Base-by-base conservation (phyloP, 53 echinoderm and acorn worm species). In the Temnopleurus reevesii region DNA sequence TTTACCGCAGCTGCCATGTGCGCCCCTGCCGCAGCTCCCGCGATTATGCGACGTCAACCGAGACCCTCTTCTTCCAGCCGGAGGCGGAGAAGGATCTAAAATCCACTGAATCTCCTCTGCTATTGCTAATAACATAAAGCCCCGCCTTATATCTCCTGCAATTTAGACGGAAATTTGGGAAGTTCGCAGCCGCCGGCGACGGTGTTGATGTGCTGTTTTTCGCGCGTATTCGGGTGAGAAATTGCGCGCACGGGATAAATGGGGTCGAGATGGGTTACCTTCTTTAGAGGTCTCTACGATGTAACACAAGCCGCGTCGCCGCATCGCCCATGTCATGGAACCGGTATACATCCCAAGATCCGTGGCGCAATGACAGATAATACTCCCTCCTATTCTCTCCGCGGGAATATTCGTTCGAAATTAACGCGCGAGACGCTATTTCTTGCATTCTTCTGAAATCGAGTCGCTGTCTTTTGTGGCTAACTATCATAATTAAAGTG, bases 111-210 rank as follows among this genome's bases (percentile, higher is more conserved):
- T 83, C 83, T 55, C 83, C 36, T 83, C 83, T 54, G 35, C 55
- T 53, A 83, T 83, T 53, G 83, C 83, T 83, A 83, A 83, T 83
- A 83, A 85, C 85, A 59, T 25, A 59, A 85, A 85, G 60, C 85
- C 85, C 85, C 59, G 60, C 85, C 85, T 60, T 85, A 59, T 60
- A 85, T 85, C 46, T 85, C 60, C 59, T 85, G 85, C 85, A 85
- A 85, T 85, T 59, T 60, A 85, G 85, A 85, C 85, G 85, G 83
- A 83, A 85, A 60, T 60, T 85, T 60, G 49, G 85, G 59, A 85
- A 60, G 59, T 26, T 85, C 13, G 27, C 49, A 21, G 85, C 85
- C 85, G 45, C 44, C 59, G 85, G 85, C 85, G 85, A 85, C 85
- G 85, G 85, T 59, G 30, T 85, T 44, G 85, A 59, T 85, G 45